Conservation (phyloP, 2,797 vertebrate species). For the Pangasius mekongensis region DNA sequence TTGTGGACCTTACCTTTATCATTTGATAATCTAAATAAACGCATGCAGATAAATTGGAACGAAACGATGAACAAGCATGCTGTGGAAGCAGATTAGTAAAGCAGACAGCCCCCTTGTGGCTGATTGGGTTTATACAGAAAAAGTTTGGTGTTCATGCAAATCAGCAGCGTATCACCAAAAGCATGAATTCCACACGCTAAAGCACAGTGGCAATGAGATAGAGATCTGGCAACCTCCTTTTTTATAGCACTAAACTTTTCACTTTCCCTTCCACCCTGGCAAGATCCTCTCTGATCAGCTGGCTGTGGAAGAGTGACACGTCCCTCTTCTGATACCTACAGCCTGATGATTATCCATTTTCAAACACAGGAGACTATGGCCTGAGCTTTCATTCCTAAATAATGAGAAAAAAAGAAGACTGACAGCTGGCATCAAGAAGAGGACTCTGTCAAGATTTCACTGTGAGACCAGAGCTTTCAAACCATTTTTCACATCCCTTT, state of each 20-base stretch:
- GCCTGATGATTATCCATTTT: conserved; percentile 12
- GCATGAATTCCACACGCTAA: not conserved
- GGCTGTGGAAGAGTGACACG: conserved; percentile 45
- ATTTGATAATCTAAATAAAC: not conserved
- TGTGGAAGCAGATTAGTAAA: not conserved
- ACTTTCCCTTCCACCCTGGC: conserved; percentile 1
- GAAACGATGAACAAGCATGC: not conserved
- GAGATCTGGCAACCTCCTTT: conserved; percentile 32
- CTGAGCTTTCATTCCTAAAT: not conserved
- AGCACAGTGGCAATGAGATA: not conserved
- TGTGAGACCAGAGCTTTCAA: not conserved
- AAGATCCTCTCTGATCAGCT: conserved; percentile 46
- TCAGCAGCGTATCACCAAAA: conserved; percentile 12
- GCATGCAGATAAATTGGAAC: not conserved
- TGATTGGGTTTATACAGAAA: conserved; percentile 10
- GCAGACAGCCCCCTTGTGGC: conserved; percentile 46
- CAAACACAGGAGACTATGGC: not conserved
- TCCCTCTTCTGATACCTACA: not conserved
- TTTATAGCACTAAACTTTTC: conserved; percentile 2
- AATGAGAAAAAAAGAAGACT: not conserved
- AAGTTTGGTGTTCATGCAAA: conserved; percentile 23
- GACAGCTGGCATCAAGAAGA: not conserved
- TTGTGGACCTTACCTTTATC: not conserved
- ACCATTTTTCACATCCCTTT: not conserved
- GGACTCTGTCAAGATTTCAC: not conserved